Evolutionary conservation across 2,888 invertebrate genomes (phyloP), one percentile per base, ranked within the genome.

Genomic region (Caradrina clavipalpis): DNA sequence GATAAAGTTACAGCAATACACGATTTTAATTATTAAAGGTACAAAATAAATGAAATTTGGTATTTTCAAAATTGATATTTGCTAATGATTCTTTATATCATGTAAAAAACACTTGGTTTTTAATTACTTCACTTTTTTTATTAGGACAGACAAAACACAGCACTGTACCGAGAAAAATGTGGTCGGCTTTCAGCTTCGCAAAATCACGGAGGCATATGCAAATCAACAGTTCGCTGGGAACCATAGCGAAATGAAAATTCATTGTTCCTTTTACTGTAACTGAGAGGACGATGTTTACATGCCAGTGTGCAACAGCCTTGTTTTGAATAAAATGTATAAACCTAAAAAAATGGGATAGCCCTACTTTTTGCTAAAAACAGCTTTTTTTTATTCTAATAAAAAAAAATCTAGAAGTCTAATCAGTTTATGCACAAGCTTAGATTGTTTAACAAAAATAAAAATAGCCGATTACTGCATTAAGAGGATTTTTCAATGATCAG

Each of bases 241-340:
- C 39, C 53, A 53, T 5, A 39, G 15, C 21, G 6, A 22, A 22
- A 49, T 56, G 22, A 15, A 39, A 56, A 64, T 54, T 62, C 21
- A 31, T 56, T 56, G 45, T 64, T 49, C 39, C 21, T 42, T 15
- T 21, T 49, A 31, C 35, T 21, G 47, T 47, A 47, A 54, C 45
- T 35, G 8, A 17, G 26, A 26, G n/a, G 50, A 31, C 21, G 0
- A 11, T 56, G 15, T 53, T 11, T 42, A 45, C 11, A 15, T 26
- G n/a, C 6, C 13, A n/a, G 26, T 10, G 17, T 22, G 7, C 8
- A 13, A 15, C 15, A 17, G 17, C 19, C 5, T 17, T 13, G 13
- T 39, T 26, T 35, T 8, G 39, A 13, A 15, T 39, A 13, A 11
- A 45, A 45, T 45, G 15, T 17, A 13, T 39, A 39, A 39, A 39